phyloP scores from a whole-genome alignment of 2,888 invertebrate species.

The Sepiola atlantica region DNA sequence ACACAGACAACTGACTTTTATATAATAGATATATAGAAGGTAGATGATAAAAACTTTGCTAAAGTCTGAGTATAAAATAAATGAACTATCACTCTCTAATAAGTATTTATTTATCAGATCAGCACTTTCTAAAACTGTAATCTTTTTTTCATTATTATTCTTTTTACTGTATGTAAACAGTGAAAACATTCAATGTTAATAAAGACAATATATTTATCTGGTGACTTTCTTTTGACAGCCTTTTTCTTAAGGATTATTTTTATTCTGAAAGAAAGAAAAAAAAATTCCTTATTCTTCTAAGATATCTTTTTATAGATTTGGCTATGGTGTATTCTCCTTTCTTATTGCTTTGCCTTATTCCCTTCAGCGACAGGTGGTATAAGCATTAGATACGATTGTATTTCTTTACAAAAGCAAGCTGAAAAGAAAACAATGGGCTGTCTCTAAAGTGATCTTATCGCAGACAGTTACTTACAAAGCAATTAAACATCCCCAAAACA shows the following conservation, averaged over 20 bases:
- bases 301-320: background rate
- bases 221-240: background rate
- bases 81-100: too few species aligned
- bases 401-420: background rate
- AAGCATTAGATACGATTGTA: background rate
- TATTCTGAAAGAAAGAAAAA: background rate
- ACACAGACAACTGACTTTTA: background rate
- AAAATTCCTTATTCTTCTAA: background rate
- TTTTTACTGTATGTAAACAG: too few species aligned
- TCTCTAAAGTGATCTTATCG: background rate
- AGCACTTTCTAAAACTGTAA: too few species aligned
- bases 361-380: background rate
- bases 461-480: constrained; percentile 11
- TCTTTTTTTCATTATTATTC: too few species aligned
- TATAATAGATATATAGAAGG: too few species aligned
- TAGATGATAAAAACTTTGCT: too few species aligned
- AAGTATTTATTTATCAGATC: too few species aligned
- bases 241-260: background rate
- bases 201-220: background rate
- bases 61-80: too few species aligned
- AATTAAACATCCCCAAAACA: background rate
- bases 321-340: background rate
- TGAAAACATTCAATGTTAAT: too few species aligned
- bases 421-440: background rate
- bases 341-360: background rate